phyloP scores from a whole-genome alignment of 2,888 invertebrate species.

The Cheilosia scutellata region DNA sequence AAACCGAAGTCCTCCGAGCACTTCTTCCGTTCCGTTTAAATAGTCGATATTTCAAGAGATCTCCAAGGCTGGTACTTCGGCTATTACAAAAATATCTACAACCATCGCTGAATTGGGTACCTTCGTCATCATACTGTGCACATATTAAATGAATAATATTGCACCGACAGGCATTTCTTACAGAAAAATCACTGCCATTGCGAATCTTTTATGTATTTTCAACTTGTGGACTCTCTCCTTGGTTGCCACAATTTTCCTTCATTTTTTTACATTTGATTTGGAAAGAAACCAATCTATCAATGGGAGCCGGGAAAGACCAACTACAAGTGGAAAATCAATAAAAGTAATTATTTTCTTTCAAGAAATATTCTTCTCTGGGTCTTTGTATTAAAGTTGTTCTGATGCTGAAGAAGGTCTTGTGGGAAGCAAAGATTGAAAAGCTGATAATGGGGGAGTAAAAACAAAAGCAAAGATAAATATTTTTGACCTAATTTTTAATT shows the following conservation, averaged over 20 bases:
- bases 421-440: conserved; percentile 8
- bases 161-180: neutral
- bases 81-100: conserved; percentile 7
- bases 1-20: neutral
- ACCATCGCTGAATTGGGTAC: conserved; percentile 2
- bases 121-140: conserved; percentile 1
- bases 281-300: conserved; percentile 45
- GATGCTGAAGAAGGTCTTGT: conserved; percentile 18
- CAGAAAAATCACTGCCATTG: conserved; percentile 22
- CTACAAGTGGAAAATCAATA: conserved; percentile 70
- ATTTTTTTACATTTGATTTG: conserved; percentile 33
- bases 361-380: conserved; percentile 39
- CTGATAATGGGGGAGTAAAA: conserved; percentile 13
- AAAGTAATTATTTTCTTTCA: conserved; percentile 67
- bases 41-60: conserved; percentile 36
- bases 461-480: conserved; percentile 21
- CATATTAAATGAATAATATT: conserved; percentile 30
- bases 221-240: conserved; percentile 29
- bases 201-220: conserved; percentile 4
- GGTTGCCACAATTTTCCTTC: neutral
- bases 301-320: conserved; percentile 49
- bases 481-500: conserved; percentile 35
- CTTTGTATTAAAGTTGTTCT: conserved; percentile 26
- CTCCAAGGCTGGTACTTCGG: neutral
- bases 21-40: conserved; percentile 1